Evolutionary conservation across 1,140 invertebrate genomes (phyloP), one percentile per base, ranked within the genome.

Genomic region (Drosophila seguyi): DNA sequence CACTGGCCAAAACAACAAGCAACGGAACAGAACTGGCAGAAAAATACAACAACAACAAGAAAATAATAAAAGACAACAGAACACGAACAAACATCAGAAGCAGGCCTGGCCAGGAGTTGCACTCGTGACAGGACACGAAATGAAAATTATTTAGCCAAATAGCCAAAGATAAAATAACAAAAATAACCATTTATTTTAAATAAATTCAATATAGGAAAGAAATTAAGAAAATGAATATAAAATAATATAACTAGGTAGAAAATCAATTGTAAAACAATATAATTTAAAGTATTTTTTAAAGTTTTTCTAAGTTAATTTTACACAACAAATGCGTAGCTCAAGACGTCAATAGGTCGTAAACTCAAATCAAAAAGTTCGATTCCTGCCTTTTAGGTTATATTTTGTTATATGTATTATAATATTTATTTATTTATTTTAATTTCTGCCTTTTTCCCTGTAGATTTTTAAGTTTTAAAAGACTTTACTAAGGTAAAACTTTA

Each of bases 1-100:
- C 75, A 78, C 75, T 62, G 75, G 44, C 75, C 73, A 77, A 77
- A 76, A 77, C 65, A 78, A 77, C 50, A 71, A 71, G 65, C 63
- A 69, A 56, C 38, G 59, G 34, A 72, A 34, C 65, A 68, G 47
- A 34, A 63, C 41, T 50, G 41, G 36, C 47, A 47, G 47, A n/a
- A 29, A 20, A 34, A 71, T 2, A 4, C 25, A 25, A 25, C 47
- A 69, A 50, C n/a, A n/a, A n/a, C n/a, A 36, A n/a, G 11, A 56
- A 66, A 45, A 13, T 10, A 25, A 75, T 34, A 61, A 69, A 59
- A 57, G 42, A 68, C 59, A 61, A 55, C 34, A 48, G 55, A 58
- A 76, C 71, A 76, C 74, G 73, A 55, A 76, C 73, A 60, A 69
- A 77, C 74, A 77, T 77, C 74, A 62, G 74, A 44, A 57, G 63